Evolutionary conservation across 1,140 invertebrate species (phyloP).

Genomic region (Bombyx mandarina): DNA sequence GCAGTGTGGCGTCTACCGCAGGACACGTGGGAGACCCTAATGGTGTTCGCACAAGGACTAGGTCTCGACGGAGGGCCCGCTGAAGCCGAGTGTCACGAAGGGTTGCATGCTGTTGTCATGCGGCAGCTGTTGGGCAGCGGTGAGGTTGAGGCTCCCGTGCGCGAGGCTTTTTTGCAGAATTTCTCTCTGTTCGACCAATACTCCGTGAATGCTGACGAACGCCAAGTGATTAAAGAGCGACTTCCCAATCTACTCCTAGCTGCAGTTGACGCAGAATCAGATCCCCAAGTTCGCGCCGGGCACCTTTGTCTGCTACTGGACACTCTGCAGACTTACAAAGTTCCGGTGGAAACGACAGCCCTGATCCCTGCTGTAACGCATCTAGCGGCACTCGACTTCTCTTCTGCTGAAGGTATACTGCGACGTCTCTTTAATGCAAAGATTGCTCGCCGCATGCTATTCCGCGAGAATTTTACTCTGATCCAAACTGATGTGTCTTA

Average conservation of each 20-base stretch:
- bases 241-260: constrained; percentile 19
- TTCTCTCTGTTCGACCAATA: constrained; percentile 37
- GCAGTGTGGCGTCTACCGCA: constrained; percentile 30
- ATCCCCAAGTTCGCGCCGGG: constrained; percentile 4
- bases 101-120: constrained; percentile 37
- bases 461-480: constrained; percentile 23
- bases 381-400: constrained; percentile 15
- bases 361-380: constrained; percentile 11
- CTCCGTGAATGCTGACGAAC: constrained; percentile 26
- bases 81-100: constrained; percentile 28
- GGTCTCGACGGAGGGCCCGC: constrained; percentile 27
- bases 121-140: constrained; percentile 21
- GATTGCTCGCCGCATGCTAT: constrained; percentile 28
- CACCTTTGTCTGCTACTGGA: constrained; percentile 2
- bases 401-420: constrained; percentile 3
- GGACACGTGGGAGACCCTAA: constrained; percentile 24
- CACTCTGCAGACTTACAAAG: not conserved
- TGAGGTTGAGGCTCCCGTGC: constrained; percentile 9
- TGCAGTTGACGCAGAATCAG: not conserved
- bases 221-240: not conserved
- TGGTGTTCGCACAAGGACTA: constrained; percentile 29
- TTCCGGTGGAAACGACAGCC: constrained; percentile 4
- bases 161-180: constrained; percentile 22
- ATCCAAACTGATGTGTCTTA: constrained; percentile 28
- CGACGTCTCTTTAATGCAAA: constrained; percentile 19